Evolutionary conservation across 1,140 invertebrate genomes (phyloP).

Genomic region (Lerema accius): DNA sequence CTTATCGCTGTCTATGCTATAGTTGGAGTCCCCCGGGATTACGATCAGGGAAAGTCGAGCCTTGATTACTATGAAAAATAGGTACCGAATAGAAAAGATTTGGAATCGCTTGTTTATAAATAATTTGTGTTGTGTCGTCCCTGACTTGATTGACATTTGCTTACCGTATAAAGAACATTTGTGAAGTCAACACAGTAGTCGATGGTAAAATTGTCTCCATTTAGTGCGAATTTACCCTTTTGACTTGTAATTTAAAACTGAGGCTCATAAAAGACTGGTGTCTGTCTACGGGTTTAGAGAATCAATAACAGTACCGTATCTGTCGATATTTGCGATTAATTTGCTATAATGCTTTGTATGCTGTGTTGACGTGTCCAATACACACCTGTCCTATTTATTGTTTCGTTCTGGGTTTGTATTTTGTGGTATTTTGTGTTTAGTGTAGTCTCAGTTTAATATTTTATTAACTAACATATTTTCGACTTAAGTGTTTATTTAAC

Average conservation of each 20-base stretch:
- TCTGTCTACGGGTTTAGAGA: constrained; percentile 9
- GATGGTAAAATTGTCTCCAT: constrained; percentile 4
- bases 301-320: constrained; percentile 6
- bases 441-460: constrained; percentile 60
- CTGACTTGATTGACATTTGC: constrained; percentile 39
- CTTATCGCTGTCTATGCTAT: constrained; percentile 7
- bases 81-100: constrained; percentile 23
- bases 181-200: constrained; percentile 30
- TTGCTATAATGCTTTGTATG: constrained; percentile 20
- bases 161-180: constrained; percentile 27
- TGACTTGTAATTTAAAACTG: constrained; percentile 14
- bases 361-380: constrained; percentile 35
- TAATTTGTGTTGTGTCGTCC: constrained; percentile 75
- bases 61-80: background rate
- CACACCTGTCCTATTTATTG: constrained; percentile 71
- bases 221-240: background rate
- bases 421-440: constrained; percentile 72
- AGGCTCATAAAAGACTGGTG: background rate
- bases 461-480: constrained; percentile 62
- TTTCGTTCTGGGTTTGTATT: constrained; percentile 65
- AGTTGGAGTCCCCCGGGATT: constrained; percentile 10
- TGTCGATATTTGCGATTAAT: constrained; percentile 4
- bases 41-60: background rate
- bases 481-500: constrained; percentile 66
- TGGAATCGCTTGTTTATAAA: constrained; percentile 42